These are phyloP conservation scores for Apis cerana DNA, from an alignment of 1,140 invertebrate species.

Conservation along the genomic window DNA sequence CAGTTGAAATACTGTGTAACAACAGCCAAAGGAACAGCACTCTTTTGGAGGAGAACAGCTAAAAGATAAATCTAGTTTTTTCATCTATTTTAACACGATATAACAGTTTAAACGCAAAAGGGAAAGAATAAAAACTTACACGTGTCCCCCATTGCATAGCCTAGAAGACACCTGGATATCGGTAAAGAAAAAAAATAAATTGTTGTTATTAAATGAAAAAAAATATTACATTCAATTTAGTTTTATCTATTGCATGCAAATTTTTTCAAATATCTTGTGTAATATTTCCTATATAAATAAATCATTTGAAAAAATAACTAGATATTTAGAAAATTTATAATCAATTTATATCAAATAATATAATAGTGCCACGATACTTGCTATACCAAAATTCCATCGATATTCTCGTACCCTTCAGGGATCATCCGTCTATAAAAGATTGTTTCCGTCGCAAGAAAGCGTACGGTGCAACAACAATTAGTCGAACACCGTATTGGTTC, in stretches of 20 bases:
- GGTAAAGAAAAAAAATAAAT: conserved; percentile 27
- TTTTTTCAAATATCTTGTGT: background rate
- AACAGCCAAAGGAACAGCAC: conserved; percentile 88
- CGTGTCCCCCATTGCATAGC: conserved; percentile 76
- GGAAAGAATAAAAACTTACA: conserved; percentile 70
- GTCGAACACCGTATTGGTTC: background rate
- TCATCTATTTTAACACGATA: background rate
- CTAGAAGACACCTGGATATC: conserved; percentile 74
- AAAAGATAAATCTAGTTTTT: conserved; percentile 48
- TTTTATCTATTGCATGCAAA: background rate
- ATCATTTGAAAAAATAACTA: background rate
- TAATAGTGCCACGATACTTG: conserved; percentile 11
- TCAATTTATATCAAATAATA: background rate
- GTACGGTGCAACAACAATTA: background rate
- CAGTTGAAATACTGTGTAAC: conserved; percentile 82
- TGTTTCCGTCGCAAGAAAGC: conserved; percentile 5
- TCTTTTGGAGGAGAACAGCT: conserved; percentile 86
- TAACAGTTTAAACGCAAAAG: background rate
- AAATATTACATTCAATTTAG: background rate
- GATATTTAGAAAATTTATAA: background rate
- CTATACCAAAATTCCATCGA: conserved; percentile 8
- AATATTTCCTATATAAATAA: background rate
- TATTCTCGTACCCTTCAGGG: background rate
- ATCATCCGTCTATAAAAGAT: conserved; percentile 10
- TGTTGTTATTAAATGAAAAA: conserved; percentile 1